Evolutionary conservation across 2,113 vertebrate genomes (phyloP), one percentile per base, ranked within the genome.

Genomic region (Opisthocomus hoazin): DNA sequence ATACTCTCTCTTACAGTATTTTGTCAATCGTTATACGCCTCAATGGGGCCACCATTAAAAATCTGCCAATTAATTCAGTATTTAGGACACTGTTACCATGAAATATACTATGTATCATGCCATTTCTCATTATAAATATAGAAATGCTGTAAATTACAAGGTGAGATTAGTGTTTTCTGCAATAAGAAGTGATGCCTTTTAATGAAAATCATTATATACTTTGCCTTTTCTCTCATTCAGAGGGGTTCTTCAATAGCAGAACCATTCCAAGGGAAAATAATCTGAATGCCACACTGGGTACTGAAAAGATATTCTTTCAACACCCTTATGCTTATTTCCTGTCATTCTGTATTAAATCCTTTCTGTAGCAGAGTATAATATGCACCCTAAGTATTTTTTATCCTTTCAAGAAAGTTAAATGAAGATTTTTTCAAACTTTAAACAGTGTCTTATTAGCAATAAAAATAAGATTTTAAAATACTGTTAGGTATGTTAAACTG

Each of bases 1-100:
- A 93, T 76, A 82, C 74, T 91, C 73, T 87, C 92, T 96, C 80
- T 84, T 82, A 84, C 74, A 85, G 96, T 96, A 96, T 94, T 95
- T 94, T 96, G 95, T 95, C 94, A 97, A 96, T 95, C 11, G 87
- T 93, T 93, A 95, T 83, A 96, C 22, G 84, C 94, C 96, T 96
- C 96, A 91, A 89, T 87, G 93, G 93, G 91, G 78, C 84, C 87
- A 95, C 91, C 94, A 94, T 96, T 96, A 96, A 96, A 96, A 94
- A 95, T 78, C 92, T 96, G 95, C 75, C 96, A 95, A 94, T 96
- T 96, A 96, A 94, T 95, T 87, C 77, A 79, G 65, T 87, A 96
- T 95, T 96, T 96, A 95, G 93, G 96, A 94, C 80, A 74, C 61
- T 26, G 76, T 94, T 89, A 87, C 48, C 61, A 76, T 77, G 74